These are phyloP conservation scores for Pseudomyrmex cubaensis DNA, from an alignment of 1,140 invertebrate genomes.

Conservation along the genomic window DNA sequence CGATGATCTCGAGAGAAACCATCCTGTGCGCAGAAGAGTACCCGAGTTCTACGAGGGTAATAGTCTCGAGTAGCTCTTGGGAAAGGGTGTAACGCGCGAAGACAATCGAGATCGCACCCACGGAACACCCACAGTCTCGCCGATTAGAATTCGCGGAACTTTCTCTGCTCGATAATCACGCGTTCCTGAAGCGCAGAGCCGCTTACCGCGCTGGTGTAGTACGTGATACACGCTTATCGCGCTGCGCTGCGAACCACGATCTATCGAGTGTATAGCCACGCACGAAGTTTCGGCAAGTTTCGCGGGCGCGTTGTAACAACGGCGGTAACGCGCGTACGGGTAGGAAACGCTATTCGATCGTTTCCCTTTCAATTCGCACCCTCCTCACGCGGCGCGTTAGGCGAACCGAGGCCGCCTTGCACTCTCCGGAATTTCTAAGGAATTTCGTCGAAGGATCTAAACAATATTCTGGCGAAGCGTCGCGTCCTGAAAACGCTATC, in stretches of 20 bases:
- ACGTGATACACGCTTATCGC: constrained; percentile 62
- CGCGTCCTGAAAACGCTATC: constrained; percentile 65
- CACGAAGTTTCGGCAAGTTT: constrained; percentile 40
- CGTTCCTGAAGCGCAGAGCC: constrained; percentile 30
- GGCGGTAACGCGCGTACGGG: not conserved
- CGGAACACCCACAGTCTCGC: constrained; percentile 15
- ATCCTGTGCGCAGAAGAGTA: not conserved
- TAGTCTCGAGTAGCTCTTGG: not conserved
- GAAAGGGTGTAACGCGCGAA: constrained; percentile 12
- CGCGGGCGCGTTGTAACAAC: not conserved
- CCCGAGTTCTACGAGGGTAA: not conserved
- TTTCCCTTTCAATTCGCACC: constrained; percentile 71
- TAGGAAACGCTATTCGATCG: constrained; percentile 35
- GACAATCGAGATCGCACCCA: constrained; percentile 56
- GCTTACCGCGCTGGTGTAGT: not conserved
- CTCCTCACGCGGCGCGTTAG: constrained; percentile 8
- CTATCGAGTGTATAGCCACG: constrained; percentile 33
- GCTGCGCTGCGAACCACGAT: constrained; percentile 37
- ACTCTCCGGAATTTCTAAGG: constrained; percentile 79
- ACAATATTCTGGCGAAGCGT: constrained; percentile 77
- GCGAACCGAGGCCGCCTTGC: not conserved
- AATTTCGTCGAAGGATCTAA: constrained; percentile 80
- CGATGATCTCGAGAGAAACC: not conserved
- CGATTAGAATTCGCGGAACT: constrained; percentile 55
- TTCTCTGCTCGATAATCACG: constrained; percentile 58